Evolutionary conservation across 2,888 invertebrate genomes (phyloP), one percentile per base, ranked within the genome.

Genomic region (Electrophaes corylata): DNA sequence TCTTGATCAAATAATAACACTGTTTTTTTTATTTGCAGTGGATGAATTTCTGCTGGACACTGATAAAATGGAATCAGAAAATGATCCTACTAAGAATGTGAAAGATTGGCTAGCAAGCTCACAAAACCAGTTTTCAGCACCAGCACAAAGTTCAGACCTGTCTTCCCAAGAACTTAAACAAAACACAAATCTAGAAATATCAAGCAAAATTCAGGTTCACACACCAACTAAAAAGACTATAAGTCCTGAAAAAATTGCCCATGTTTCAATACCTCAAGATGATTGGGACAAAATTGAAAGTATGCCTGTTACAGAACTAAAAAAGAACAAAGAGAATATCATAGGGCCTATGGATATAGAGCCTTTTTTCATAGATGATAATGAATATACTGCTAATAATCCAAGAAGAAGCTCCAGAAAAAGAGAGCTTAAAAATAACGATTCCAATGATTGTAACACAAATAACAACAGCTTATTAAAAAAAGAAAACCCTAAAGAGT

Each of bases 271-370:
- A 61, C 69, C 78, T 52, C 88, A 90, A 76, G 82, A 84, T 70
- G 88, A 89, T 70, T 90, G 87, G 89, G 89, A 91, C 60, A 87
- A 86, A 74, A 91, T 91, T 67, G 90, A 91, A 73, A 64, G 64
- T 51, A 66, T 89, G 57, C 78, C 83, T 43, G 84, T 85, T 49
- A 64, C 72, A 55, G 83, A 85, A 64, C 72, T 73, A 40, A 43
- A 40, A n/a, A 67, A 62, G 49, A 70, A 73, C 58, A 81, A 81
- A 62, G 75, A 82, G 53, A 84, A 86, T 66, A 63, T 76, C 57
- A 59, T 77, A 20, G 79, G 77, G 1, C 82, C 82, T 14, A 83
- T 79, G 76, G 81, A 86, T 46, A 77, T 83, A 57, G 83, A 86
- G 68, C 77, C 81, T 26, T 80, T 78, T 67, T 63, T 69, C 62